These are phyloP conservation scores for Sisyra terminalis DNA, from an alignment of 2,888 invertebrate species.

Conservation along the genomic window DNA sequence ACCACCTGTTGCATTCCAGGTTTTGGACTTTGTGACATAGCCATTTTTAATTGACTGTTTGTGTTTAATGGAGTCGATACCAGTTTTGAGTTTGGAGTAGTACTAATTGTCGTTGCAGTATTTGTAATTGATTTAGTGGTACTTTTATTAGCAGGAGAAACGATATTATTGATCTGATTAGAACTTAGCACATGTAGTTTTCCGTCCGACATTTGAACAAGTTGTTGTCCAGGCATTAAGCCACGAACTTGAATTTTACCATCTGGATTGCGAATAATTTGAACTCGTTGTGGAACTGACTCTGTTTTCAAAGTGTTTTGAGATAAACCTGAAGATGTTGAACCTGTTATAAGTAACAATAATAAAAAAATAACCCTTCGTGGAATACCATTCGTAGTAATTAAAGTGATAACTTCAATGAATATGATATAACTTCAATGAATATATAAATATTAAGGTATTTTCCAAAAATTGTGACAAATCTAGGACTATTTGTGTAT, in stretches of 20 bases:
- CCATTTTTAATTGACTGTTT: conserved; percentile 17
- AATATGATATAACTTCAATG: too few species aligned
- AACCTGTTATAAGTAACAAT: not conserved
- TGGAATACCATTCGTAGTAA: not conserved
- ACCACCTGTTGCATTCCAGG: conserved; percentile 20
- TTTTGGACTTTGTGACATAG: conserved; percentile 16
- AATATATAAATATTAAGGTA: too few species aligned
- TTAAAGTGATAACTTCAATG: too few species aligned
- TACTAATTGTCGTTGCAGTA: conserved; percentile 25
- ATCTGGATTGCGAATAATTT: conserved; percentile 78
- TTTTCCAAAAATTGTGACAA: too few species aligned
- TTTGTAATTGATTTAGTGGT: conserved; percentile 15
- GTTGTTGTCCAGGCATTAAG: conserved; percentile 78
- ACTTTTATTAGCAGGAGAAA: conserved; percentile 14
- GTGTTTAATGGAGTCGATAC: conserved; percentile 22
- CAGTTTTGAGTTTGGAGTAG: conserved; percentile 20
- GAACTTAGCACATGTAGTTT: conserved; percentile 71
- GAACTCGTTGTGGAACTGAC: conserved; percentile 54
- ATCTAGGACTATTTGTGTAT: too few species aligned
- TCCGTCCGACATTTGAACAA: conserved; percentile 87
- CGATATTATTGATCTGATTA: conserved; percentile 29
- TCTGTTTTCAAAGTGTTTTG: conserved; percentile 2
- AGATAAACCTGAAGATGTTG: too few species aligned
- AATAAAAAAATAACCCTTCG: not conserved
- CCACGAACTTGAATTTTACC: conserved; percentile 87